These are phyloP conservation scores for Eciton burchellii DNA, from an alignment of 1,140 invertebrate species.

Conservation along the genomic window DNA sequence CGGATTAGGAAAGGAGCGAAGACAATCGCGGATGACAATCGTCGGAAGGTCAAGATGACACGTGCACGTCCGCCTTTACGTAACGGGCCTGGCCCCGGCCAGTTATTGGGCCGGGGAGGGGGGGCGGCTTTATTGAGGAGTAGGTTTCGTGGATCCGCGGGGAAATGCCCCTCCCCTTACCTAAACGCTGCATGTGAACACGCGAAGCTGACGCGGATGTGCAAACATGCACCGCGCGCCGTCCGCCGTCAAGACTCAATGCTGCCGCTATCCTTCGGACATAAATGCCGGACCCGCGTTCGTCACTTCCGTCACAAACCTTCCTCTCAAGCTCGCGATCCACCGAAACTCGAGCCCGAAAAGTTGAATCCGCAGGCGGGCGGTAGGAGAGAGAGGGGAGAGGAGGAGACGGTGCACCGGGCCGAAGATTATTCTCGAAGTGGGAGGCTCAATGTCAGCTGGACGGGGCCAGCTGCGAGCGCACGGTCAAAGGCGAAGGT, in stretches of 20 bases:
- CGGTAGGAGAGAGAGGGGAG: not conserved
- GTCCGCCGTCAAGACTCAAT: too few relatives aligned
- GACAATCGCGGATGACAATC: not conserved
- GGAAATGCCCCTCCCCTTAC: slow-evolving; percentile 10
- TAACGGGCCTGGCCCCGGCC: slow-evolving; percentile 11
- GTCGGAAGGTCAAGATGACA: slow-evolving; percentile 40
- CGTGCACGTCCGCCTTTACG: slow-evolving; percentile 15
- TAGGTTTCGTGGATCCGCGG: slow-evolving; percentile 17
- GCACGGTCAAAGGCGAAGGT: slow-evolving; percentile 36
- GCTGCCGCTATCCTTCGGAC: too few relatives aligned
- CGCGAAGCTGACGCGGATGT: slow-evolving; percentile 25
- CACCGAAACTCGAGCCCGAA: not conserved
- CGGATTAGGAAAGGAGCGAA: not conserved
- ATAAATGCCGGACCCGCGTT: not conserved
- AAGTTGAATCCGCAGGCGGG: not conserved
- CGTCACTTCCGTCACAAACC: too few relatives aligned
- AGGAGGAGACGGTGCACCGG: not conserved
- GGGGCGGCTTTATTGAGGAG: slow-evolving; percentile 4
- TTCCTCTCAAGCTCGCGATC: too few relatives aligned
- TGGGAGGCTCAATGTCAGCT: slow-evolving; percentile 14
- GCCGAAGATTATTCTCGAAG: slow-evolving; percentile 17
- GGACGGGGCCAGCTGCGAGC: slow-evolving; percentile 39
- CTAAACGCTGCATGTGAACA: slow-evolving; percentile 29
- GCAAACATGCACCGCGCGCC: slow-evolving; percentile 16
- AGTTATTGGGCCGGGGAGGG: too few relatives aligned